A percentile compares a stretch with the other conserved stretches of the same genome.
Conservation (phyloP, 2,797 vertebrate species). For the Tympanoctomys barrerae region DNA sequence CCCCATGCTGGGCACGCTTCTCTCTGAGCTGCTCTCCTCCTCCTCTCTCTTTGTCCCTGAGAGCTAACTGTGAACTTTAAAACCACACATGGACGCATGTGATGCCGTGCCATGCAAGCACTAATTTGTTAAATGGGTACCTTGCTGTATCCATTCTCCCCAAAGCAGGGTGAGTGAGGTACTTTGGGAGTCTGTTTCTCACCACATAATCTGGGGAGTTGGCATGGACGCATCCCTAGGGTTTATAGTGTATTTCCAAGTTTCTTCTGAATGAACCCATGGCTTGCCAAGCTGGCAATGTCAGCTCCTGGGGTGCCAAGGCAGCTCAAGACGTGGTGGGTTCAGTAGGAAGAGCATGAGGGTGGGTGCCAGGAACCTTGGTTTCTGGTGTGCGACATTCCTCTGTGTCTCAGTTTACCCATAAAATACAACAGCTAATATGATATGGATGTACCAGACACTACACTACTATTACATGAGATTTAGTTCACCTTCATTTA, state of each 20-base stretch:
- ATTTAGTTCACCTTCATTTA: not conserved
- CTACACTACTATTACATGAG: not conserved
- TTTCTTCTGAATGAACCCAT: conserved; percentile 45
- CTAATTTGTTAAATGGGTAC: not conserved
- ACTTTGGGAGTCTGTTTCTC: conserved; percentile 53
- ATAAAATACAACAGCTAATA: not conserved
- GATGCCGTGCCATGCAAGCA: not conserved
- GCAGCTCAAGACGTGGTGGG: not conserved
- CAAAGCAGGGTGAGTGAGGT: not conserved
- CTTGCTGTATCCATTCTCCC: not conserved
- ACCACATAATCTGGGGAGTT: conserved; percentile 43
- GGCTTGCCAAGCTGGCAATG: not conserved
- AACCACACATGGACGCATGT: not conserved
- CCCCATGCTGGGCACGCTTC: not conserved
- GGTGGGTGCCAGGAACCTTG: not conserved
- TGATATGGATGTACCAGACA: not conserved
- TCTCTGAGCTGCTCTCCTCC: not conserved
- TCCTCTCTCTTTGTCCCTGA: not conserved
- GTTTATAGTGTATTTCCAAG: conserved; percentile 1
- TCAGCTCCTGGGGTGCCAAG: conserved; percentile 12
- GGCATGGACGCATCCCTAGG: not conserved
- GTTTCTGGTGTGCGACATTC: not conserved
- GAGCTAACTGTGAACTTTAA: not conserved
- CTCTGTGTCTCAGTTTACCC: not conserved
- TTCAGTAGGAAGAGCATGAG: not conserved